Base-by-base conservation (phyloP, 2,797 vertebrate genomes). In the Sebastes wilsoni region DNA sequence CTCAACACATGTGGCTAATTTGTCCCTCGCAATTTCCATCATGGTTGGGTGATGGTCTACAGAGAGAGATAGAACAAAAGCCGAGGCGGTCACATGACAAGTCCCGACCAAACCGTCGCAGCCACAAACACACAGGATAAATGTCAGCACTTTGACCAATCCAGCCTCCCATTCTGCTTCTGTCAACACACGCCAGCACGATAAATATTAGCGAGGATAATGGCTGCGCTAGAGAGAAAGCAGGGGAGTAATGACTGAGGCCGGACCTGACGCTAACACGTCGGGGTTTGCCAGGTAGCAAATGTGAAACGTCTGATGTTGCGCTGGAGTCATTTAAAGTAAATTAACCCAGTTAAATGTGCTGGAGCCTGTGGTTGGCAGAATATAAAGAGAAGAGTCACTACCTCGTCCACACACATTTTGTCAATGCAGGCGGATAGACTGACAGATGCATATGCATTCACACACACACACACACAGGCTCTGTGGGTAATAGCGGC, bases 1-100 rank as follows among this genome's bases (percentile, higher is more conserved):
- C 90, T 91, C 88, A 91, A 87, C 93, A 93, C 87, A 75, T 94
- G 93, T 72, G 88, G 90, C 87, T 92, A 90, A 92, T 94, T 93
- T 93, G 90, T 95, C 89, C 88, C 77, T 79, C 64, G 82, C 86
- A 90, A 93, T 94, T 90, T 89, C 83, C 81, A 90, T 91, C 88
- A 88, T 66, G 86, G 89, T 77, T 34, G 75, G 87, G 70, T 90
- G 89, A 93, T 83, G 83, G 86, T 90, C 86, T 84, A 73, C 85
- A 89, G 87, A 91, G 66, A 82, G 85, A 90, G 85, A 90, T 79
- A 85, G 79, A 92, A 91, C 81, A 91, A 92, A 54, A 90, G 84
- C 76, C 3, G 18, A 80, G 66, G 60, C 23, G 61, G 84, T 90
- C 89, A 75, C 85, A 78, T 75, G 74, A 87, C 87, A 74, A 86